Evolutionary conservation across 1,140 invertebrate species (phyloP).

Genomic region (Physella acuta): DNA sequence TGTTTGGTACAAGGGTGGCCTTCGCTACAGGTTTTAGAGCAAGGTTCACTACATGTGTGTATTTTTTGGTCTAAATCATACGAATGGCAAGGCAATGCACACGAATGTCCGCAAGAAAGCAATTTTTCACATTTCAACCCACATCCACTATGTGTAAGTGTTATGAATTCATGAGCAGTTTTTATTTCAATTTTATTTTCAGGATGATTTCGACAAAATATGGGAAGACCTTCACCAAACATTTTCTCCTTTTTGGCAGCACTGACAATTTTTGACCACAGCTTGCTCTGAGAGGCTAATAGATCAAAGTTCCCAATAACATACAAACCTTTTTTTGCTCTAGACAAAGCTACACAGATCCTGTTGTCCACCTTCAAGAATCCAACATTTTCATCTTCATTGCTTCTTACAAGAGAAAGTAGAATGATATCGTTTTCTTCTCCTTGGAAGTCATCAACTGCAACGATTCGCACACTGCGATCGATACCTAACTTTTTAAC

Average conservation of each 20-base stretch:
- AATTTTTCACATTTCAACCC: conserved; percentile 42
- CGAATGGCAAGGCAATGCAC: conserved; percentile 23
- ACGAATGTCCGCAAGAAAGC: conserved; percentile 42
- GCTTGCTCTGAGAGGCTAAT: conserved; percentile 11
- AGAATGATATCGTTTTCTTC: conserved; percentile 83
- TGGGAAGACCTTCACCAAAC: conserved; percentile 10
- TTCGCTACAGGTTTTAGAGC: neutral
- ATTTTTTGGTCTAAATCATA: conserved; percentile 17
- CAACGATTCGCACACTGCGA: conserved; percentile 62
- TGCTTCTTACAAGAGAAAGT: conserved; percentile 77
- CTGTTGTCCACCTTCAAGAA: conserved; percentile 74
- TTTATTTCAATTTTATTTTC: neutral
- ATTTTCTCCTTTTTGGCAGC: conserved; percentile 3
- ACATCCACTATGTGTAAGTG: conserved; percentile 56
- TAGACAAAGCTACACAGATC: conserved; percentile 79
- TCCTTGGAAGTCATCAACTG: conserved; percentile 73
- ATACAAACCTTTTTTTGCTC: conserved; percentile 74
- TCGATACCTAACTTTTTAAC: neutral
- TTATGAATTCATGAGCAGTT: neutral
- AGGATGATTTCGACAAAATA: conserved; percentile 25
- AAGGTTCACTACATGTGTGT: conserved; percentile 1
- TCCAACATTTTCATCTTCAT: conserved; percentile 68
- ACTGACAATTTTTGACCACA: conserved; percentile 22
- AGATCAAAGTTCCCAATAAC: conserved; percentile 72
- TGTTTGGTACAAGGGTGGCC: conserved; percentile 77